Base-by-base conservation (phyloP, 2,113 vertebrate genomes). In the Lota lota region DNA sequence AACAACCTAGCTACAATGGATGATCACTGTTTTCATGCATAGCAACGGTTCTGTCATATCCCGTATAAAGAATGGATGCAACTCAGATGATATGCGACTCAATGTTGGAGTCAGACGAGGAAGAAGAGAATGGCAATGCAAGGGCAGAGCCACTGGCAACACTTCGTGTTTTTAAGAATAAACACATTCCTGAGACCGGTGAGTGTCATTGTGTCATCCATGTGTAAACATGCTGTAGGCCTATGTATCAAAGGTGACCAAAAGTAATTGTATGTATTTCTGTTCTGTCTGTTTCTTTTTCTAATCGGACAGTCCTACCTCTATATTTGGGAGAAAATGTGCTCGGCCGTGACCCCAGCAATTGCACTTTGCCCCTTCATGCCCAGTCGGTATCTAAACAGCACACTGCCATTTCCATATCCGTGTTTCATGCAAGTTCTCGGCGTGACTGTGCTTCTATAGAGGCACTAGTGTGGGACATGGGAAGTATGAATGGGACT, bases 401-500 rank as follows among this genome's bases (percentile, higher is more conserved):
- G 51, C 95, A 97, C 19, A 94, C 93, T 0, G 78, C 92, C 67
- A 93, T 95, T 33, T 90, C 87, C 57, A 83, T 94, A 67, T 91
- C 93, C 1, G 86, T 92, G 18, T 92, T 93, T 65, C 88, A 78
- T 63, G 80, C 78, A 58, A 90, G 88, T 67, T 90, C 88, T 5
- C 68, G 78, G 54, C 82, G 78, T 33, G 79, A 83, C 16, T 78
- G 90, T 61, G 80, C 68, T 1, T 83, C 83, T 21, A 79, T 75
- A 7, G 91, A 94, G 28, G 91, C 93, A 57, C 65, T 95, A 56
- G 82, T 97, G 59, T 93, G 88, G 79, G 95, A 97, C 74, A 85
- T 84, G 58, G 92, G 91, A 5, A 97, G 95, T 85, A 87, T 96
- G 83, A 96, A 97, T 71, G 93, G 93, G 33, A 96, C 94, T 19